Evolutionary conservation across 2,888 invertebrate genomes (phyloP).

Genomic region (Apamea monoglypha): DNA sequence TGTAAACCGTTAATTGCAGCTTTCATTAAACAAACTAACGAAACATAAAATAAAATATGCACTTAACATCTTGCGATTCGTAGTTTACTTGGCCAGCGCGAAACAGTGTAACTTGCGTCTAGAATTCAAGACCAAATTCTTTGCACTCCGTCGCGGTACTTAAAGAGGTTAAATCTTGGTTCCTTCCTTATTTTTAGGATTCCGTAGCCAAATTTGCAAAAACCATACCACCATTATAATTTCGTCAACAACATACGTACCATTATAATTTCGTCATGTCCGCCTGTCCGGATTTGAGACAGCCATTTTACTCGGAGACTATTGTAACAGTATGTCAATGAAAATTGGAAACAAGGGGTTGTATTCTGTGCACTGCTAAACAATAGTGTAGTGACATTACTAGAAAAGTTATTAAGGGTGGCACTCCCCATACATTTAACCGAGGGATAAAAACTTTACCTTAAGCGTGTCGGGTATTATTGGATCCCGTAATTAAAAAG

Average conservation of each 20-base stretch:
- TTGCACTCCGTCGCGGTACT: constrained; percentile 2
- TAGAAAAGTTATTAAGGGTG: not conserved
- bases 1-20: not conserved
- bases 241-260: not conserved
- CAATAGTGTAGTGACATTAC: not conserved
- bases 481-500: not conserved
- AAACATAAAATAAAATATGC: not conserved
- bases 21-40: not conserved
- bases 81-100: not conserved
- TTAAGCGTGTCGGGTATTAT: not conserved
- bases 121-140: constrained; percentile 20
- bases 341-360: not conserved
- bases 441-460: not conserved
- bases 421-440: not conserved
- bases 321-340: not conserved
- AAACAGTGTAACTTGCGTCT: not conserved
- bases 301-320: not conserved
- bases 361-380: not conserved
- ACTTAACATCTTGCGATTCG: not conserved
- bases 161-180: constrained; percentile 25
- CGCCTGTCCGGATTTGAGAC: not conserved
- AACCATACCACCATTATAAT: not conserved
- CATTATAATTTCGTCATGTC: not conserved
- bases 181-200: constrained; percentile 19
- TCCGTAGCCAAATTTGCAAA: not conserved